phyloP scores from a whole-genome alignment of 1,140 invertebrate genomes.

The Drosophila pallidifrons region DNA sequence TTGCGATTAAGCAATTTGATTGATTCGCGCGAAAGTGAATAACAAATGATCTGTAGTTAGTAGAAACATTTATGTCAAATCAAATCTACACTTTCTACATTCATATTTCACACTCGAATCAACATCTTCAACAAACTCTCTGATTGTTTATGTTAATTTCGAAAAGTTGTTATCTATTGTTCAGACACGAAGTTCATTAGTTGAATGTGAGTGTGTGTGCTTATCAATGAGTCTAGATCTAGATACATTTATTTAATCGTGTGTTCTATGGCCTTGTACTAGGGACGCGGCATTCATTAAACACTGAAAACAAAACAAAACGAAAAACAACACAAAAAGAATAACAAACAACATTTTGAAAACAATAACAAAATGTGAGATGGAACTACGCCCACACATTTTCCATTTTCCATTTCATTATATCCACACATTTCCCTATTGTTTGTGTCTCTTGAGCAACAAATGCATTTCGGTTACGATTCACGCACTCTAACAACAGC shows the following conservation, averaged over 20 bases:
- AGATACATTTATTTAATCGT: constrained; percentile 2
- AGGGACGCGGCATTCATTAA: constrained; percentile 22
- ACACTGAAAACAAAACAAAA: constrained; percentile 7
- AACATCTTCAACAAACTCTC: constrained; percentile 1
- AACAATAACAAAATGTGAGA: constrained; percentile 29
- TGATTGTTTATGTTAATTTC: constrained; percentile 37
- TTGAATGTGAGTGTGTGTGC: constrained; percentile 8
- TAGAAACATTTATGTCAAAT: constrained; percentile 5
- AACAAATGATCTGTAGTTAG: constrained; percentile 4
- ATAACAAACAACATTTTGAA: constrained; percentile 31
- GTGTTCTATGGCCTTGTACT: constrained; percentile 27
- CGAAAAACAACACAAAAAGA: constrained; percentile 1
- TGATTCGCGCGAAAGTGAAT: not conserved
- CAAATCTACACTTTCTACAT: constrained; percentile 6
- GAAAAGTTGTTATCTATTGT: constrained; percentile 13
- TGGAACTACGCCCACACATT: constrained; percentile 30
- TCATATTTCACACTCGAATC: constrained; percentile 2
- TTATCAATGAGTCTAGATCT: constrained; percentile 31
- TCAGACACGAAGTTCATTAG: constrained; percentile 28
- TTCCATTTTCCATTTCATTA: constrained; percentile 10
- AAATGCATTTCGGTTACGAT: constrained; percentile 43
- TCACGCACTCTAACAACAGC: constrained; percentile 40
- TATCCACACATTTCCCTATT: constrained; percentile 10
- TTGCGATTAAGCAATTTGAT: constrained; percentile 6
- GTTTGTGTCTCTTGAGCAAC: constrained; percentile 16